Base-by-base conservation (phyloP, 2,113 vertebrate species). In the Tapirus terrestris region DNA sequence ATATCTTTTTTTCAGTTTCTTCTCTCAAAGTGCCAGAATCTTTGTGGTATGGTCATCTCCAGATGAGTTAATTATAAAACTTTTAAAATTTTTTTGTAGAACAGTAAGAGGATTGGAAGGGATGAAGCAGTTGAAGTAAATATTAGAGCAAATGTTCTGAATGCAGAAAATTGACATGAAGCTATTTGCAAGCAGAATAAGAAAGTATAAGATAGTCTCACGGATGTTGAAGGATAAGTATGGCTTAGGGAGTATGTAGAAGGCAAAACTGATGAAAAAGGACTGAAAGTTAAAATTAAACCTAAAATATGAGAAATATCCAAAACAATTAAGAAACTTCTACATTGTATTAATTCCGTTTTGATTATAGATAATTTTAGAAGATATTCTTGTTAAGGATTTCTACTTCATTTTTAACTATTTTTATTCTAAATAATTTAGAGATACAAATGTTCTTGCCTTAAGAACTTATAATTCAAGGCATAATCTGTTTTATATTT, bases 201-300 rank as follows among this genome's bases (percentile, higher is more conserved):
- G 12, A 73, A 83, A 48, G 27, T 13, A 31, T 23, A 2, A 43
- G 11, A 29, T n/a, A 56, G 1, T 43, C 2, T 63, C 58, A 76
- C 20, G 45, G 53, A 27, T 63, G 11, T 3, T 39, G 31, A n/a
- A 77, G 33, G 60, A 0, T 76, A 45, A 36, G 13, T 58, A 8
- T 27, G 43, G 68, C n/a, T 68, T 58, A 68, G 63, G 33, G 65
- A 68, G 0, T 43, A 27, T 16, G 25, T 18, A 45, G 72, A 83
- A 90, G 63, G 18, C n/a, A 95, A n/a, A 84, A 65, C 73, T 89
- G 61, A 45, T 43, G 58, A 91, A 60, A 33, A 77, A 80, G 87
- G 53, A 33, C 43, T 90, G 70, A 58, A 79, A 43, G 43, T 56
- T 45, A 96, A 96, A 90, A 91, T 65, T 63, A 89, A 94, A 25